Evolutionary conservation across 2,113 vertebrate genomes (phyloP).

Genomic region (Antennarius striatus): DNA sequence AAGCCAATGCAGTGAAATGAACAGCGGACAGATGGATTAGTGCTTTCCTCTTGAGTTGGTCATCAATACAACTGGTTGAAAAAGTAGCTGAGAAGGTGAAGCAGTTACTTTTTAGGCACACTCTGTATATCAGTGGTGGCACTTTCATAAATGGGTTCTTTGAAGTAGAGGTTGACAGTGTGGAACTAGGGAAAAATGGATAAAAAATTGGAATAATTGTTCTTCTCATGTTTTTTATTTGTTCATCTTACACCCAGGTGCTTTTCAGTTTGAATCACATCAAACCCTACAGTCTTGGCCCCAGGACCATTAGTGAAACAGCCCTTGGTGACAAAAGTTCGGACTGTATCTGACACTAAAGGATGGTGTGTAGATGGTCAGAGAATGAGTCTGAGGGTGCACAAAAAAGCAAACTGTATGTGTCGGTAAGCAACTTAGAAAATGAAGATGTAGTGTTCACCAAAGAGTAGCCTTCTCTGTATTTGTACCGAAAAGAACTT

Average conservation of each 20-base stretch:
- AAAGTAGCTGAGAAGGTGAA: slow-evolving; percentile 35
- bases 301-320: no score
- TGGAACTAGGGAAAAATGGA: slow-evolving; percentile 1
- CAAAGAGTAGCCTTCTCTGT: no score
- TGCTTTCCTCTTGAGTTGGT: slow-evolving; percentile 38
- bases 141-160: slow-evolving; percentile 41
- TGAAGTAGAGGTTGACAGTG: slow-evolving; percentile 13
- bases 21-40: slow-evolving; percentile 18
- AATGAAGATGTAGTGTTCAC: no score
- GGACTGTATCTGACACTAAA: no score
- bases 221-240: slow-evolving; percentile 1
- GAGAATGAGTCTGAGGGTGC: background rate
- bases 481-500: no score
- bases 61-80: slow-evolving; percentile 38
- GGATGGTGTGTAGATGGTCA: slow-evolving; percentile 1
- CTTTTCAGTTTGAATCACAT: slow-evolving; percentile 13
- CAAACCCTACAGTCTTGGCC: background rate
- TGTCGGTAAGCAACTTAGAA: no score
- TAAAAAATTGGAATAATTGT: slow-evolving; percentile 11
- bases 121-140: slow-evolving; percentile 7
- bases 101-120: slow-evolving; percentile 9
- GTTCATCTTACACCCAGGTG: slow-evolving; percentile 4
- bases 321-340: no score
- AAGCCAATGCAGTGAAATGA: slow-evolving; percentile 28
- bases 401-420: no score